Evolutionary conservation across 30 jellyfish, hydroid and myxozoan genomes (phyloP).

Genomic region (Catostylus mosaicus): DNA sequence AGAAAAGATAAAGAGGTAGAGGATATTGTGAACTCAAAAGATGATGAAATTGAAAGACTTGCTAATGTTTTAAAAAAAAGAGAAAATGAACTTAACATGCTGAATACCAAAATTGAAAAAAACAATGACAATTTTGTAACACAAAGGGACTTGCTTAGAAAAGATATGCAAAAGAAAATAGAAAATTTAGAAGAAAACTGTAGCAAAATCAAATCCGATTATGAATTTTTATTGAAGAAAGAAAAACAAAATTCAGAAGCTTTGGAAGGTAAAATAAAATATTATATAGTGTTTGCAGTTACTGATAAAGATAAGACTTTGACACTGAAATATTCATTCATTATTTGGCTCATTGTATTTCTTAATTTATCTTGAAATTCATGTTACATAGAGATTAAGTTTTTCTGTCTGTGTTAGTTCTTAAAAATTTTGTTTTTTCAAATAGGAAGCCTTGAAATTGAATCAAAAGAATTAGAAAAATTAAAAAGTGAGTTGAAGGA

Average conservation of each 20-base stretch:
- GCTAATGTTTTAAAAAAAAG: background rate
- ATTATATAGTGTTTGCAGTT: background rate
- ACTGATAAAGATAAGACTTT: too few relatives aligned
- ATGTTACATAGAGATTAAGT: too few relatives aligned
- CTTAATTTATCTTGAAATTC: too few relatives aligned
- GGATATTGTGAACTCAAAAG: background rate
- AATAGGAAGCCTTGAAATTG: background rate
- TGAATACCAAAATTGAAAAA: background rate
- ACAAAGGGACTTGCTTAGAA: background rate
- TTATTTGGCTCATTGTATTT: too few relatives aligned
- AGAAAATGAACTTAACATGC: background rate
- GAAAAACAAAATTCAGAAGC: background rate
- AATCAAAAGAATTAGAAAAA: slow-evolving; percentile 24
- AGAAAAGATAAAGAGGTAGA: background rate
- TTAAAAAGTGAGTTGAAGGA: slow-evolving; percentile 27
- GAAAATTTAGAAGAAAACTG: background rate
- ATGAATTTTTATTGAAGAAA: background rate
- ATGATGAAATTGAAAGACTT: background rate
- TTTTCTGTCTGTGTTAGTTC: too few relatives aligned
- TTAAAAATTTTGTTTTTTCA: background rate
- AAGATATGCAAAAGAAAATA: background rate
- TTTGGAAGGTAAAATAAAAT: slow-evolving; percentile 3
- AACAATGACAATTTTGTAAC: background rate
- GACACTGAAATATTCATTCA: too few relatives aligned
- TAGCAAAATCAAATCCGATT: background rate